phyloP scores from a whole-genome alignment of 2,797 vertebrate genomes.

The Dicrostonyx torquatus region DNA sequence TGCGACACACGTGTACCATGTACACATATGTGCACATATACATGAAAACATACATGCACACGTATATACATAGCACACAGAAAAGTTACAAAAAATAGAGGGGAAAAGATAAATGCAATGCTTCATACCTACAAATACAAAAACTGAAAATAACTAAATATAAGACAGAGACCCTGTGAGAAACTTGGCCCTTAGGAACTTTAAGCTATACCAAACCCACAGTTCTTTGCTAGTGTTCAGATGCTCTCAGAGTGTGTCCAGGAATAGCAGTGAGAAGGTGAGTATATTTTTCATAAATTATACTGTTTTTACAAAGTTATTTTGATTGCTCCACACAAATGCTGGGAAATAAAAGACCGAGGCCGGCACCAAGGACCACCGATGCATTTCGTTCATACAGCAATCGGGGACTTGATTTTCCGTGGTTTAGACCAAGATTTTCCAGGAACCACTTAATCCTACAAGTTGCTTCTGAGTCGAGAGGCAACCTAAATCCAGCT shows the following conservation, averaged over 20 bases:
- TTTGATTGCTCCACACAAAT: slow-evolving; percentile 59
- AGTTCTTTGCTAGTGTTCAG: not conserved
- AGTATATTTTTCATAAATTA: slow-evolving; percentile 4
- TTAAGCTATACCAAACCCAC: slow-evolving; percentile 30
- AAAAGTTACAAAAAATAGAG: not conserved
- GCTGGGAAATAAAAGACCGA: slow-evolving; percentile 43
- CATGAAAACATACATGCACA: not conserved
- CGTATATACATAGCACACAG: not conserved
- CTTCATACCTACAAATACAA: slow-evolving; percentile 63
- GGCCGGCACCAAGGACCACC: slow-evolving; percentile 59
- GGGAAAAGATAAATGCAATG: not conserved
- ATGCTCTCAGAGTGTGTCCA: not conserved
- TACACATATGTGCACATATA: not conserved
- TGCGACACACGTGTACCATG: not conserved
- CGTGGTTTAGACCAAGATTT: slow-evolving; percentile 72
- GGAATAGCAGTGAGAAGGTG: slow-evolving; percentile 16
- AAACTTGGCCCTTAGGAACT: not conserved
- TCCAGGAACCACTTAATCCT: slow-evolving; percentile 59
- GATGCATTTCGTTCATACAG: slow-evolving; percentile 46
- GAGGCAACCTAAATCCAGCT: slow-evolving; percentile 26
- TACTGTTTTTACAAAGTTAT: slow-evolving; percentile 43
- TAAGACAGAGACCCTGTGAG: not conserved
- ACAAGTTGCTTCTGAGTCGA: slow-evolving; percentile 55
- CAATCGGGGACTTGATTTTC: slow-evolving; percentile 56
- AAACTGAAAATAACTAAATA: slow-evolving; percentile 50